phyloP scores from a whole-genome alignment of 2,888 invertebrate species.

The Periphyllus acericola region DNA sequence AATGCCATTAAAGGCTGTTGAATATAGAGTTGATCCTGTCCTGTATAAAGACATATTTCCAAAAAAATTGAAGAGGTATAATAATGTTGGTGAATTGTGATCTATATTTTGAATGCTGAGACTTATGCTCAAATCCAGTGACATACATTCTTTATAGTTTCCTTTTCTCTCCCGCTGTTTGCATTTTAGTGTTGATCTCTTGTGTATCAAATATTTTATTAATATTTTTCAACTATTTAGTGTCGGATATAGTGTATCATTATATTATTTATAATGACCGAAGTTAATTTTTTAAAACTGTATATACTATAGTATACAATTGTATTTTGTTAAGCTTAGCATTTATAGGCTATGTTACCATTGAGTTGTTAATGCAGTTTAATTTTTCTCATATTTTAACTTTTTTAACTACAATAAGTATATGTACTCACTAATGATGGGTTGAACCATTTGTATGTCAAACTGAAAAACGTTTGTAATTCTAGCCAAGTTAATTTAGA shows the following conservation, averaged over 20 bases:
- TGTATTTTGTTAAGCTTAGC: conserved; percentile 17
- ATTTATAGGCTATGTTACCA: conserved; percentile 55
- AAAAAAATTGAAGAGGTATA: conserved; percentile 86
- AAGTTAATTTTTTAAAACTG: conserved; percentile 3
- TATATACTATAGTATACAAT: not conserved
- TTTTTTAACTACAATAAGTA: not conserved
- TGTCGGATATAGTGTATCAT: not conserved
- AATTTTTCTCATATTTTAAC: not conserved
- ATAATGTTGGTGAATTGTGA: conserved; percentile 88
- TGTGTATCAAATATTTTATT: not conserved
- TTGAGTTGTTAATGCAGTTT: conserved; percentile 1
- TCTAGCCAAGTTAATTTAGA: too few relatives aligned
- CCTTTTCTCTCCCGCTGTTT: not conserved
- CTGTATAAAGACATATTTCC: conserved; percentile 88
- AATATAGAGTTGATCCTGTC: conserved; percentile 95
- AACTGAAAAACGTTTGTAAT: too few relatives aligned
- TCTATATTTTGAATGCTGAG: conserved; percentile 21
- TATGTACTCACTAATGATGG: not conserved
- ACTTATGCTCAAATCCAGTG: conserved; percentile 27
- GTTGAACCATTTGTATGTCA: too few relatives aligned
- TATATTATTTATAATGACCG: not conserved
- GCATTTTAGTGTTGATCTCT: conserved; percentile 33
- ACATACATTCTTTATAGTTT: conserved; percentile 21
- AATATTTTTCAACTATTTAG: conserved; percentile 2
- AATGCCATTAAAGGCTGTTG: conserved; percentile 88